Base-by-base conservation (phyloP, 2,888 invertebrate species). In the Himalopsyche anomala region DNA sequence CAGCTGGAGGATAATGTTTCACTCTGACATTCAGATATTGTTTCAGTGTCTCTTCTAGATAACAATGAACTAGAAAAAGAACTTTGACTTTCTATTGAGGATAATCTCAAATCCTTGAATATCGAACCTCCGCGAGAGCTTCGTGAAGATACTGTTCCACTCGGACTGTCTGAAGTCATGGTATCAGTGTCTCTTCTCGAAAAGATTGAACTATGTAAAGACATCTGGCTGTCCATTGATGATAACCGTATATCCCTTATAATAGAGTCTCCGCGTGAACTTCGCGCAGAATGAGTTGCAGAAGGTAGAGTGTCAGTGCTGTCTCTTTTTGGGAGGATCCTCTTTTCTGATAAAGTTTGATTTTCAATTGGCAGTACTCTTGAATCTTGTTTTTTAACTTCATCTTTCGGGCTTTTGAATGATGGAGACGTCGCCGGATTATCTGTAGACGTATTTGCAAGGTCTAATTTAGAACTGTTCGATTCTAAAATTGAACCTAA, bases 41-140 rank as follows among this genome's bases (percentile, higher is more conserved):
- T 84, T 82, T 42, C 82, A 15, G 87, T 86, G 80, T 88, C 88
- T 69, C 86, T 85, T 82, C 85, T 88, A 15, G 85, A 85, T 36
- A 86, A 81, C 19, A 85, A 87, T 11, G 88, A 86, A 45, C 88
- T 88, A 8, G 84, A 79, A 15, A 88, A 82, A n/a, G 88, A 88
- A 40, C 84, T 87, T 83, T 88, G 88, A 54, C 88, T 88, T 82
- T 87, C 87, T 28, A 87, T 54, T 28, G 87, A 87, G n/a, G 87
- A 87, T 19, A 87, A 51, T 81, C 87, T 87, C 28, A 85, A 85
- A 51, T 87, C 88, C 81, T 85, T 85, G 42, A 84, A 85, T 36
- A 86, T 42, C 5, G 85, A 87, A n/a, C 86, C 87, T 45, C 81
- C 86, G 38, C 84, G 80, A 19, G 88, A 87, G 0, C 54, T 54